Evolutionary conservation across 2,113 vertebrate species (phyloP).

Genomic region (Orycteropus afer): DNA sequence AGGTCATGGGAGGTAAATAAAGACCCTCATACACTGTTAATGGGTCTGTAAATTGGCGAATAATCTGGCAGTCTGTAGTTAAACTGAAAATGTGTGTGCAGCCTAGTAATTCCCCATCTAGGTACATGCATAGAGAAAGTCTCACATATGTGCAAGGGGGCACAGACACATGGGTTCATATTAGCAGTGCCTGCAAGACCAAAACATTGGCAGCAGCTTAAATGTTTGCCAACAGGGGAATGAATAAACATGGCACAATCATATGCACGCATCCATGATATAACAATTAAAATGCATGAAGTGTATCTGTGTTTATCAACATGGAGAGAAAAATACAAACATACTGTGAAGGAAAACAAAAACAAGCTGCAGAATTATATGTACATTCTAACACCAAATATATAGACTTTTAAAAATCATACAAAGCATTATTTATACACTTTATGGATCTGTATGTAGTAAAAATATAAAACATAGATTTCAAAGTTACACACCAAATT

Average conservation of each 20-base stretch:
- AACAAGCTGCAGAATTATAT: conserved; percentile 9
- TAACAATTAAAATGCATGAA: conserved; percentile 68
- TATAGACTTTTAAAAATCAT: conserved; percentile 43
- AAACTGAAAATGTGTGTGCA: conserved; percentile 48
- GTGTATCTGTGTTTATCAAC: conserved; percentile 53
- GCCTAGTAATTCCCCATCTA: conserved; percentile 33
- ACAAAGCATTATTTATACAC: not conserved
- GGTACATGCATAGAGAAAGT: conserved; percentile 46
- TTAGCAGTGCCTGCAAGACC: conserved; percentile 4
- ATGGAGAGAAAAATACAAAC: conserved; percentile 60
- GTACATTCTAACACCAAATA: not conserved
- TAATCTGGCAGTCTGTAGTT: conserved; percentile 44
- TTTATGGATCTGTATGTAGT: not conserved
- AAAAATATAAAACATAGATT: conserved; percentile 36
- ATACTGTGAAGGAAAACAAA: not conserved
- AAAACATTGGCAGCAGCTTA: conserved; percentile 59
- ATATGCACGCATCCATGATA: conserved; percentile 50
- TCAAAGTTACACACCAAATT: conserved; percentile 55
- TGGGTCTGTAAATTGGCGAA: conserved; percentile 39
- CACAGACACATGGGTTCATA: not conserved
- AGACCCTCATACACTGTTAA: not conserved
- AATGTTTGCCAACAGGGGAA: conserved; percentile 50
- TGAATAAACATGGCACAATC: conserved; percentile 58
- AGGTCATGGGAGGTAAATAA: conserved; percentile 42
- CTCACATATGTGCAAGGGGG: conserved; percentile 39